These are phyloP conservation scores for Lucinisca nassula DNA, from an alignment of 2,888 invertebrate species.

Conservation along the genomic window DNA sequence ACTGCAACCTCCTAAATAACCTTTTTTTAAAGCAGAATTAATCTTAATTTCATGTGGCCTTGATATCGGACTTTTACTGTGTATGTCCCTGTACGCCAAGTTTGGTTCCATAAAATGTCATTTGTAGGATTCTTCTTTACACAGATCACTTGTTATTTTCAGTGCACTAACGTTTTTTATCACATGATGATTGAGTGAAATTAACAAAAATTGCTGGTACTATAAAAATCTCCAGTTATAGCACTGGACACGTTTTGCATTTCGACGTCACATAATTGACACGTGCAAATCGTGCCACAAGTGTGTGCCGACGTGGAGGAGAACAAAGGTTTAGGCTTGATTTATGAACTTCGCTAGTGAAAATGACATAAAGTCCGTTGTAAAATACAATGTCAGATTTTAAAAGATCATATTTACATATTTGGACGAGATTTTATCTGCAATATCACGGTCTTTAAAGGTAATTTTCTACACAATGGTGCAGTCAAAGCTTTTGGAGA, in stretches of 20 bases:
- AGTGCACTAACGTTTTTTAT: too few species aligned
- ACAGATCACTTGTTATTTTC: too few species aligned
- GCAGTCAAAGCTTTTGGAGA: not conserved
- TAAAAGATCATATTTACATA: slow-evolving; percentile 13
- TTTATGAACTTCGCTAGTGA: not conserved
- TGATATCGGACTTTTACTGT: too few species aligned
- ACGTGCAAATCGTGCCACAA: not conserved
- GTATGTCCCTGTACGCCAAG: too few species aligned
- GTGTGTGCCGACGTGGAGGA: not conserved
- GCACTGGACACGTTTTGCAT: not conserved
- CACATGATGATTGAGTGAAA: too few species aligned
- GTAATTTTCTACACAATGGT: not conserved
- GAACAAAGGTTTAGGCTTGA: not conserved
- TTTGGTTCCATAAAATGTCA: too few species aligned
- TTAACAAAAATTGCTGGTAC: slow-evolving; percentile 1
- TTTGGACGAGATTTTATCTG: not conserved
- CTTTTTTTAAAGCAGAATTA: too few species aligned
- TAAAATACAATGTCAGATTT: slow-evolving; percentile 9
- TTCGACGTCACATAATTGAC: not conserved
- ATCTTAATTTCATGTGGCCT: too few species aligned
- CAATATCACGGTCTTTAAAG: not conserved
- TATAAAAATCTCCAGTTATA: not conserved
- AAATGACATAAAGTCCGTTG: slow-evolving; percentile 4
- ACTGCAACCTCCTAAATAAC: too few species aligned
- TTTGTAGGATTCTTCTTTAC: too few species aligned